Conservation (phyloP, 2,888 invertebrate species). For the Mesorhabditis belari region DNA sequence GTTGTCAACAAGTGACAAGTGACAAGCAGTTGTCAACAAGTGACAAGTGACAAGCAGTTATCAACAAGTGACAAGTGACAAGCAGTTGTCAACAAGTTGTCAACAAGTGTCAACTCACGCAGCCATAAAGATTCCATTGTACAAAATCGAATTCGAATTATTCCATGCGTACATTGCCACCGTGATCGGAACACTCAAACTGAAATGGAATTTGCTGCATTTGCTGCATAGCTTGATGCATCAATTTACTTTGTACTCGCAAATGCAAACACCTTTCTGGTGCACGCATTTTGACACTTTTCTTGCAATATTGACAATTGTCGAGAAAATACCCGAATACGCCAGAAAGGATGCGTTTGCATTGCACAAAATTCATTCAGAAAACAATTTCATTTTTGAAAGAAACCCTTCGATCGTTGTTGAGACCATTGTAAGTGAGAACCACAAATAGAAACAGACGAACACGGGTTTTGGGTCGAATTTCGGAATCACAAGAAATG, state of each 20-base stretch:
- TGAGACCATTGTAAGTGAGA: not conserved
- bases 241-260: no score
- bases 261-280: no score
- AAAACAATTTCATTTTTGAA: not conserved
- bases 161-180: not conserved
- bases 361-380: not conserved
- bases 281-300: no score
- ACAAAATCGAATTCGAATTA: not conserved
- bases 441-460: conserved; percentile 23
- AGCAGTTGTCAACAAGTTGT: no score
- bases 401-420: not conserved
- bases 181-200: not conserved
- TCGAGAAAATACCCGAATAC: no score
- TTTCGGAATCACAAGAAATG: conserved; percentile 25
- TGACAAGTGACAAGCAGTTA: no score
- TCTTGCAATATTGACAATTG: no score
- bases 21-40: no score
- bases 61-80: no score
- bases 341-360: not conserved
- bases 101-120: not conserved
- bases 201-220: no score
- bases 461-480: conserved; percentile 18
- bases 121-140: not conserved
- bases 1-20: no score
- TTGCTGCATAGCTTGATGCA: no score